Base-by-base conservation (phyloP, 1,140 invertebrate genomes). In the Drosophila ohnishii region DNA sequence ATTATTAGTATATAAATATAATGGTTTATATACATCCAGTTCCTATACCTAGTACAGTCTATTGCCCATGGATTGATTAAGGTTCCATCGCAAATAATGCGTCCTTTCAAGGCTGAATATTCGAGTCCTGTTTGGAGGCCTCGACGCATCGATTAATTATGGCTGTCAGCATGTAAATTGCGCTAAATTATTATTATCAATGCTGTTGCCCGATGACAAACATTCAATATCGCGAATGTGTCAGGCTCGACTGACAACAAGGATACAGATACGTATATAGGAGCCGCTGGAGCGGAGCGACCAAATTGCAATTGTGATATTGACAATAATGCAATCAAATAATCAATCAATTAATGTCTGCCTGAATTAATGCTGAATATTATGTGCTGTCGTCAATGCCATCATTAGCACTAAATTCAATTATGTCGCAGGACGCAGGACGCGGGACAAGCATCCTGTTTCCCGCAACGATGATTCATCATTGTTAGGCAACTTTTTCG, bases 321-420 rank as follows among this genome's bases (percentile, higher is more conserved):
- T 88, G 80, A 88, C 85, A 89, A 88, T 88, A 88, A 88, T 88
- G 85, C 85, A 88, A 88, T 88, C 84, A 89, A 89, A 78, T 84
- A 88, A 88, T 88, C 84, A 87, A 87, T 87, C 84, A 87, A 87
- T 87, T 87, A 88, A 77, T 88, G 84, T 84, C 84, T 72, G 70
- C 80, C 69, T 84, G 66, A 89, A 85, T 88, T 88, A 88, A 89
- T 89, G 63, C 70, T 69, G 80, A 78, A 88, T 89, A 89, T 88
- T 78, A 80, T 84, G 76, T 80, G 73, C 79, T 80, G 80, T 80
- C 80, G 60, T 84, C 84, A 84, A 88, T 84, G 80, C 80, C 83
- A 88, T 88, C 84, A 88, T 89, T 88, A 89, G 85, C 80, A 84
- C 80, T 80, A 89, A 89, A 88, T 88, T 88, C 74, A 88, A 88